Base-by-base conservation (phyloP, 2,113 vertebrate species). In the Coryphaenoides rupestris region DNA sequence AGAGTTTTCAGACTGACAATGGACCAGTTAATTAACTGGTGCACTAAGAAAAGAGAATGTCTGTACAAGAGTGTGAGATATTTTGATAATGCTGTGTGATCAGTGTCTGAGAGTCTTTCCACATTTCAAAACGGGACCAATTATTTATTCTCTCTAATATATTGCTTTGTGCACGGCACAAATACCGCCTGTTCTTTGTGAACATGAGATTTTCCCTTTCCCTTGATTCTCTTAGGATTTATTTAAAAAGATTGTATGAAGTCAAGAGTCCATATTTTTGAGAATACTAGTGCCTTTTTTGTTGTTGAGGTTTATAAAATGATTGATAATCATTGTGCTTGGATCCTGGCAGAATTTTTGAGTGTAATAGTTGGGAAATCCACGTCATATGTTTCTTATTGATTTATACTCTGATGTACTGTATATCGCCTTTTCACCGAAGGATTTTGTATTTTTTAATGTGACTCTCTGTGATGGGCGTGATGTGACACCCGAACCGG, bases 321-420 rank as follows among this genome's bases (percentile, higher is more conserved):
- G 63, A 75, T 40, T 40, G 33, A 12, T 40, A 40, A 40, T 40
- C 33, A 12, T 40, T 40, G n/a, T 10, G 33, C 13, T 40, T 10
- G 7, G 69, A 75, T 68, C 68, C 74, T 65, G 23, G 0, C 33
- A 53, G 54, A 60, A 21, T 57, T 46, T 60, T 66, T 57, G 17
- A 47, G 68, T 74, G 47, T 17, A 3, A 67, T 75, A 77, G 62
- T 63, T 75, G 58, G n/a, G 63, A 68, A 73, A 50, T 16, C 15
- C 47, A n/a, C 16, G n/a, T 58, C 6, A 71, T 64, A 72, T 76
- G 73, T 63, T 73, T 40, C 15, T 50, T 22, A 58, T 57, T 71
- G 58, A 84, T 83, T 88, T 84, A 62, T 81, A 75, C 67, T 58
- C 56, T 74, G 72, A 62, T 58, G 55, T 73, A 50, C 47, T 58